Evolutionary conservation across 2,888 invertebrate species (phyloP).

Genomic region (Adineta ricciae): DNA sequence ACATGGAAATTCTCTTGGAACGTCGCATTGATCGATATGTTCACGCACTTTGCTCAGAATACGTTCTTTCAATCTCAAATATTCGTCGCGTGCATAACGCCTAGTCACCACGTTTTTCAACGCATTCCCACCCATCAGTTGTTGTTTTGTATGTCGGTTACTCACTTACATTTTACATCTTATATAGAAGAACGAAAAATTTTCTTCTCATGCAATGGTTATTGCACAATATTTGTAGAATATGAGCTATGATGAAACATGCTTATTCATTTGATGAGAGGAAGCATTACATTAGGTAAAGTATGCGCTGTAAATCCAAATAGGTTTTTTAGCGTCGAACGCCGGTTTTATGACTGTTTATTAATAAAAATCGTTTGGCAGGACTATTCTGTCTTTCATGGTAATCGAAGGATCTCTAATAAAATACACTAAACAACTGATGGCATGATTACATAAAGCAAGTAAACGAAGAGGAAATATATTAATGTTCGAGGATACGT

Average conservation of each 20-base stretch:
- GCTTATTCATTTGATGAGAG: too few relatives aligned
- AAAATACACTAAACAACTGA: background rate
- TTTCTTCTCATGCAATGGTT: background rate
- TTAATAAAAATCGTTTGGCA: background rate
- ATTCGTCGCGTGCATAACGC: background rate
- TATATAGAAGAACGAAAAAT: background rate
- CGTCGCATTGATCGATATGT: background rate
- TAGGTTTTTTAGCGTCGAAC: too few relatives aligned
- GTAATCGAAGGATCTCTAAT: background rate
- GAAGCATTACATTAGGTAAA: too few relatives aligned
- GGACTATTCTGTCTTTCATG: background rate
- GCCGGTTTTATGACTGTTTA: background rate
- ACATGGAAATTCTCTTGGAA: background rate
- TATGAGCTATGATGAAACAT: too few relatives aligned
- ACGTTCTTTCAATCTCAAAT: background rate
- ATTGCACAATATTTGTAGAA: too few relatives aligned
- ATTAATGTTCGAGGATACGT: conserved; percentile 82
- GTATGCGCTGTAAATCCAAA: too few relatives aligned
- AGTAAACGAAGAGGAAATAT: background rate
- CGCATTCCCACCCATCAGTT: background rate
- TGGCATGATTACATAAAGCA: background rate
- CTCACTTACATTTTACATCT: too few relatives aligned
- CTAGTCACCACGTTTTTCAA: background rate
- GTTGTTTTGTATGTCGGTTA: too few relatives aligned
- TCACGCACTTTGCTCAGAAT: background rate